Evolutionary conservation across 2,797 vertebrate genomes (phyloP).

Genomic region (Tenualosa ilisha): DNA sequence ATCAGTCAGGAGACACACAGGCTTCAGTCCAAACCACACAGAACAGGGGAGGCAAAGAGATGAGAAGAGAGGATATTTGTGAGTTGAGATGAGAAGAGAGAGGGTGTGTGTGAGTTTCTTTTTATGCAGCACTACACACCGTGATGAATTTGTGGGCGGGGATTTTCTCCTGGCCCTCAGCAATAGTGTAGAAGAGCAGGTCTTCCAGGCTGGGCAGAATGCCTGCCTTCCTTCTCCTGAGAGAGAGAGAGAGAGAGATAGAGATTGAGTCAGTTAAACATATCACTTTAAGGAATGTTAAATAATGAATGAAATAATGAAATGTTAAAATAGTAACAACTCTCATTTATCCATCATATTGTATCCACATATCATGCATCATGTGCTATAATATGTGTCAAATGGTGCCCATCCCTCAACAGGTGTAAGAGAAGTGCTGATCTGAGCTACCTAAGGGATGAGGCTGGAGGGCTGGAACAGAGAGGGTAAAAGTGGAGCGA

Average conservation of each 20-base stretch:
- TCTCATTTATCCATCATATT: neutral
- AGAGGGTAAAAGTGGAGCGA: too few relatives aligned
- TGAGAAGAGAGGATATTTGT: too few relatives aligned
- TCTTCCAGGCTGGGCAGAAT: constrained; percentile 95
- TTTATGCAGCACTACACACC: constrained; percentile 72
- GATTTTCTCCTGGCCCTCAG: constrained; percentile 96
- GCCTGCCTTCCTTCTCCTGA: constrained; percentile 85
- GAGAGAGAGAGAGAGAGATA: constrained; percentile 6
- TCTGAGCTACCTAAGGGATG: neutral
- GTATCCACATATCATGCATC: neutral
- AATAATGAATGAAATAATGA: too few relatives aligned
- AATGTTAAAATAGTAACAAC: too few relatives aligned
- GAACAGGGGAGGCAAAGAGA: neutral
- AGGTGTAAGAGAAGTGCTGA: neutral
- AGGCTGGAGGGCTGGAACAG: neutral
- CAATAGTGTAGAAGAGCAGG: constrained; percentile 96
- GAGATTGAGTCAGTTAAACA: neutral
- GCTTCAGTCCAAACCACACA: neutral
- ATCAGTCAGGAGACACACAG: neutral
- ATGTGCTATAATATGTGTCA: neutral
- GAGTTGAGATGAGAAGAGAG: neutral
- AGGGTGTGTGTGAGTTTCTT: too few relatives aligned
- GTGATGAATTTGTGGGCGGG: constrained; percentile 97
- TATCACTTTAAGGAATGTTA: too few relatives aligned
- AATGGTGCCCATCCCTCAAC: neutral